These are phyloP conservation scores for Drosophila pseudotalamancana DNA, from an alignment of 2,888 invertebrate genomes.

Conservation along the genomic window DNA sequence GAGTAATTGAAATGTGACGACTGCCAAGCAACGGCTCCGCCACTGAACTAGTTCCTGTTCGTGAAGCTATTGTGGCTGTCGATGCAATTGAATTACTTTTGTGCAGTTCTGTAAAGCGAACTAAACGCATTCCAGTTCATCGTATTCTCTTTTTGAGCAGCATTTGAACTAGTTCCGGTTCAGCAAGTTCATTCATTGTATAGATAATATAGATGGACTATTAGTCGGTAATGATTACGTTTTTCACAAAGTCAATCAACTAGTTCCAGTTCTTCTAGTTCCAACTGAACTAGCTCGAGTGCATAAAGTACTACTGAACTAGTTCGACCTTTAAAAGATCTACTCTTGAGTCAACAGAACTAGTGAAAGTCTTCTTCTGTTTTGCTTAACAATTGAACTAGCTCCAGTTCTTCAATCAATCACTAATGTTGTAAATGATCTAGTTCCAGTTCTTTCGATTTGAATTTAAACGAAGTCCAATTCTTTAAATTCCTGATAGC, in stretches of 20 bases:
- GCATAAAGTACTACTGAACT: too few relatives aligned
- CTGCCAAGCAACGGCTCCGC: constrained; percentile 18
- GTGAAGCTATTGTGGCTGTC: neutral
- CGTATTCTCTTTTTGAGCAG: neutral
- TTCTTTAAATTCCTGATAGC: too few relatives aligned
- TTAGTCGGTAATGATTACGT: too few relatives aligned
- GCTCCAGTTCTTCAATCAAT: too few relatives aligned
- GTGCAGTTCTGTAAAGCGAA: neutral
- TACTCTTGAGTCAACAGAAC: too few relatives aligned
- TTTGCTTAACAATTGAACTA: neutral
- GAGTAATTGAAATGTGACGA: constrained; percentile 61
- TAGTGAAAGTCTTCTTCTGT: too few relatives aligned
- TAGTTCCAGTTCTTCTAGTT: neutral
- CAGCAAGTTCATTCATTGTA: neutral
- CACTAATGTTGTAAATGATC: neutral
- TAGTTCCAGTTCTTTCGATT: too few relatives aligned
- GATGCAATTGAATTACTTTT: neutral
- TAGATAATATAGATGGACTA: too few relatives aligned
- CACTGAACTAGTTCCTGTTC: constrained; percentile 1
- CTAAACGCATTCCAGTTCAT: neutral
- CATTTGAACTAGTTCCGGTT: neutral
- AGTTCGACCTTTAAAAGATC: too few relatives aligned
- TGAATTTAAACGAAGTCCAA: too few relatives aligned
- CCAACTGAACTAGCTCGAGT: neutral
- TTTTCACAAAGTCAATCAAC: too few relatives aligned